Evolutionary conservation across 2,888 invertebrate species (phyloP).

Genomic region (Ichneumon xanthorius): DNA sequence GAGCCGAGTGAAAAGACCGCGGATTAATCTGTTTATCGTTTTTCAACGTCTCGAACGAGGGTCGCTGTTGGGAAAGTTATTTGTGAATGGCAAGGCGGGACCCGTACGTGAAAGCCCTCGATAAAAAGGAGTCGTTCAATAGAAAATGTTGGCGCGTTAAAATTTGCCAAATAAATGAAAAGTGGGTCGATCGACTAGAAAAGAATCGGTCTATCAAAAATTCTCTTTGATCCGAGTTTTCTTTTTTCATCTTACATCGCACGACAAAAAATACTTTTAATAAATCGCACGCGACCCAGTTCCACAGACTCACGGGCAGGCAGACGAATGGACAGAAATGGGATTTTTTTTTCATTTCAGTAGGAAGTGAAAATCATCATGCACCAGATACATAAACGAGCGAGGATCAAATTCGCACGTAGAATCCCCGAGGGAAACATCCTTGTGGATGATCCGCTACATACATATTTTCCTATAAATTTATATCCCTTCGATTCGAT

Average conservation of each 20-base stretch:
- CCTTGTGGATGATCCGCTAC: background rate
- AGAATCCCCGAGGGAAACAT: background rate
- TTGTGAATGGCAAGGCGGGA: slow-evolving; percentile 24
- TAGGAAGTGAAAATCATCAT: background rate
- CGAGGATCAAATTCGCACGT: background rate
- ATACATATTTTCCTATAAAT: background rate
- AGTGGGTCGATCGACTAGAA: background rate
- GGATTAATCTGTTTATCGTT: slow-evolving; percentile 52
- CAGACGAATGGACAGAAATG: background rate
- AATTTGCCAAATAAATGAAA: background rate
- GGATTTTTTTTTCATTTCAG: too few relatives aligned
- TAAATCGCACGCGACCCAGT: background rate
- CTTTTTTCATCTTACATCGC: background rate
- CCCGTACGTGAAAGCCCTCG: slow-evolving; percentile 27
- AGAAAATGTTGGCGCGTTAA: background rate
- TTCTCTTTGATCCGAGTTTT: background rate
- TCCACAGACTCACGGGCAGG: background rate
- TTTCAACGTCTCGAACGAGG: slow-evolving; percentile 28
- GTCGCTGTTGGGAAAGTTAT: slow-evolving; percentile 24
- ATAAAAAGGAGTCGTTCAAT: slow-evolving; percentile 26
- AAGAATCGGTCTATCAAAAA: background rate
- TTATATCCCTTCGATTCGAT: background rate
- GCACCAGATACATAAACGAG: background rate
- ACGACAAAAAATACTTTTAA: background rate
- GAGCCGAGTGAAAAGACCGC: slow-evolving; percentile 41